These are phyloP conservation scores for Castor canadensis DNA, from an alignment of 2,113 vertebrate species.

Conservation along the genomic window DNA sequence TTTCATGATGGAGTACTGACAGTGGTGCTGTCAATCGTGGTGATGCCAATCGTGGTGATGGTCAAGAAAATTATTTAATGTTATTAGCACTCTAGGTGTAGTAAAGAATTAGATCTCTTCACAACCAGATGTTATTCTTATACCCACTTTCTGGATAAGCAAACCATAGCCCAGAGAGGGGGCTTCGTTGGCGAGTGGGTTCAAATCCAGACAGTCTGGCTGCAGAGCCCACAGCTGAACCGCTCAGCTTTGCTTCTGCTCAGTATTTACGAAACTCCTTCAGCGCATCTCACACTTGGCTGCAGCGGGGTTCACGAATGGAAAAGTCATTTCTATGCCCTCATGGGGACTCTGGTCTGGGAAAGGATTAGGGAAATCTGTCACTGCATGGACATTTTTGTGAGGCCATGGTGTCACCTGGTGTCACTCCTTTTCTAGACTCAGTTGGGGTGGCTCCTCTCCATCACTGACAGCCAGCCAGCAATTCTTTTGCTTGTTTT, in stretches of 20 bases:
- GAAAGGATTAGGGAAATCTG: background rate
- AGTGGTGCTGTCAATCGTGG: no score
- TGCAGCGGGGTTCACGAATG: background rate
- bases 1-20: background rate
- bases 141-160: no score
- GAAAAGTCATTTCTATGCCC: background rate
- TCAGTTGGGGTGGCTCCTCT: background rate
- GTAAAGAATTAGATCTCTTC: no score
- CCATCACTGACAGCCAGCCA: background rate
- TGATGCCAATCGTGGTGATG: background rate
- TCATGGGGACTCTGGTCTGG: background rate
- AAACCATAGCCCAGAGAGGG: no score
- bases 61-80: background rate
- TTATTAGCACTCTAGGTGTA: no score
- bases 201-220: no score
- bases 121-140: no score
- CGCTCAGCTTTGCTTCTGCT: no score
- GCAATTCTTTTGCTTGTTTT: background rate
- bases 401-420: background rate
- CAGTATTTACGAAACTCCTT: no score
- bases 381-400: background rate
- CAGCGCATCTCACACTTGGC: no score
- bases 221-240: no score
- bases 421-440: background rate
- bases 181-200: no score